A percentile compares a stretch with the other conserved stretches of the same genome.
These are phyloP conservation scores for Haliaeetus leucogaster DNA, from an alignment of 2,113 vertebrate genomes.

Conservation along the genomic window DNA sequence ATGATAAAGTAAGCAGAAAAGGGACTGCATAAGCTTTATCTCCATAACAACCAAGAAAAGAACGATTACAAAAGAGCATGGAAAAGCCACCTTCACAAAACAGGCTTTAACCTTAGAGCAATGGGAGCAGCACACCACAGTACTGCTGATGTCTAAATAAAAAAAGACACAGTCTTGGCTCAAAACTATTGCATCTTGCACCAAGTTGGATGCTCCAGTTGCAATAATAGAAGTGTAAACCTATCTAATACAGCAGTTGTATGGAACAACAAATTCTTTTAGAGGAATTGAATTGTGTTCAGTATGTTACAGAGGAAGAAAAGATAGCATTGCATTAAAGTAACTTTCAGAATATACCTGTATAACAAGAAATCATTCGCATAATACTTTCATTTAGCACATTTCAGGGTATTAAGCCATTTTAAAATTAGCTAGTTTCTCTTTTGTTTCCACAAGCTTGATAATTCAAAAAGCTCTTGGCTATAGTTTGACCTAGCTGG, in stretches of 20 bases:
- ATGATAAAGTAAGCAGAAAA: slow-evolving; percentile 60
- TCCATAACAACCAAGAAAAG: slow-evolving; percentile 71
- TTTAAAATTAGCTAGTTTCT: not conserved
- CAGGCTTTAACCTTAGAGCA: slow-evolving; percentile 57
- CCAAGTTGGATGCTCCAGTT: not conserved
- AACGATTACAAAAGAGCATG: slow-evolving; percentile 53
- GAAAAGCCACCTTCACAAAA: slow-evolving; percentile 58
- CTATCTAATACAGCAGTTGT: not conserved
- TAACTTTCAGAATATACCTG: not conserved
- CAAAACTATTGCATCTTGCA: not conserved
- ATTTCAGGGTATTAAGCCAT: not conserved
- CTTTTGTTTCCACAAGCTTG: not conserved
- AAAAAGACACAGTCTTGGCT: not conserved
- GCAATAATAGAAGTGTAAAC: not conserved
- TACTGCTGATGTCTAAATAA: slow-evolving; percentile 55
- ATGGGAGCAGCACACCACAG: slow-evolving; percentile 14
- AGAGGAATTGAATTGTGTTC: not conserved
- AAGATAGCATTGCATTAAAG: not conserved
- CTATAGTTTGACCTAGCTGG: not conserved
- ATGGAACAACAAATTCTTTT: not conserved
- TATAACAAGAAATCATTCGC: not conserved
- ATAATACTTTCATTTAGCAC: not conserved
- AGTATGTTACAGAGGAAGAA: not conserved
- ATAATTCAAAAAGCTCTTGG: not conserved
- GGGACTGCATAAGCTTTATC: slow-evolving; percentile 48